phyloP scores from a whole-genome alignment of 2,888 invertebrate species.

The Catocala fraxini region DNA sequence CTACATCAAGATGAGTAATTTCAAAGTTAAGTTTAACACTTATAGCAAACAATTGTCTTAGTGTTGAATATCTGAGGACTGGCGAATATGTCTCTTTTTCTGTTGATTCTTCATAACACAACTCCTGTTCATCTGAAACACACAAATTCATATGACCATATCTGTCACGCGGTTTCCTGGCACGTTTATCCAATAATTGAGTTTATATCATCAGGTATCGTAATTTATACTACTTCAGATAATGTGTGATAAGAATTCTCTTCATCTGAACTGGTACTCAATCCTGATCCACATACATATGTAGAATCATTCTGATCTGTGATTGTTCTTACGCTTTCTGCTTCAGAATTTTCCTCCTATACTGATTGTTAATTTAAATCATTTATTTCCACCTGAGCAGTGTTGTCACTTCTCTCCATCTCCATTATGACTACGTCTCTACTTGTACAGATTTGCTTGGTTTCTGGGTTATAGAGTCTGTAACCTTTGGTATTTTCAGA shows the following conservation, averaged over 20 bases:
- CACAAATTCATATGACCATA: constrained; percentile 16
- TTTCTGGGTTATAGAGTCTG: constrained; percentile 19
- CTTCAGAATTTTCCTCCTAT: background rate
- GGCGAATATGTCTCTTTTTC: constrained; percentile 10
- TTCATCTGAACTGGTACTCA: background rate
- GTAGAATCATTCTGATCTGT: constrained; percentile 6
- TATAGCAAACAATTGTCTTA: constrained; percentile 6
- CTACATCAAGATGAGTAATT: constrained; percentile 15
- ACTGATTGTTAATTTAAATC: constrained; percentile 2
- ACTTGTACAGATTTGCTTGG: constrained; percentile 10
- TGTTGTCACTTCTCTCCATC: background rate
- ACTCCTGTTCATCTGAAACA: background rate
- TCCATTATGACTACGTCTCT: constrained; percentile 20
- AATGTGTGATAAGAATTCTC: constrained; percentile 9
- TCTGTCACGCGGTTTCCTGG: constrained; percentile 14
- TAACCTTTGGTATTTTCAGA: constrained; percentile 27
- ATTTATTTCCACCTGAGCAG: constrained; percentile 6
- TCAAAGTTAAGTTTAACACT: constrained; percentile 4
- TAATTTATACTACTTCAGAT: constrained; percentile 3
- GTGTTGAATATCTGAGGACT: constrained; percentile 5
- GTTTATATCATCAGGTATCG: constrained; percentile 1
- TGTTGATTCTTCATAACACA: background rate
- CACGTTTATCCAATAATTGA: background rate
- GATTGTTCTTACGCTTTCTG: constrained; percentile 5
- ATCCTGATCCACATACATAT: constrained; percentile 1